phyloP scores from a whole-genome alignment of 2,113 vertebrate species.

The Eclectus roratus region DNA sequence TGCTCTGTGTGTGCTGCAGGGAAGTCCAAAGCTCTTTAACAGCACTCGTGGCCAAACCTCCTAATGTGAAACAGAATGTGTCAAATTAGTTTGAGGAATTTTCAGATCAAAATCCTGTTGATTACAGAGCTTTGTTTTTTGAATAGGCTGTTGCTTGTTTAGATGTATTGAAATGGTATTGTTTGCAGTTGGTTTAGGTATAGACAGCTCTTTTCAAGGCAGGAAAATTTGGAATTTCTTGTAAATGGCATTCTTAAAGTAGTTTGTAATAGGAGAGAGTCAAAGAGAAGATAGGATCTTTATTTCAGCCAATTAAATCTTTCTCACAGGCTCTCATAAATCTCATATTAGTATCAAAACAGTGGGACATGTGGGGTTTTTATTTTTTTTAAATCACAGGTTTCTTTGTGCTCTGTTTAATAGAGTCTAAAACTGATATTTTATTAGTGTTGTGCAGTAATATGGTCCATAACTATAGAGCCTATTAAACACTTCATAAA shows the following conservation, averaged over 20 bases:
- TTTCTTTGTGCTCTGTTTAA: constrained; percentile 1
- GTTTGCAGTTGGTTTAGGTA: background rate
- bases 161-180: background rate
- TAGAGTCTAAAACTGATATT: background rate
- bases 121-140: background rate
- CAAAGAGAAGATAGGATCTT: background rate
- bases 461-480: constrained; percentile 1
- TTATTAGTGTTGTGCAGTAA: constrained; percentile 40
- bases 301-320: background rate
- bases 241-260: background rate
- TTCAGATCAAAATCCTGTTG: background rate
- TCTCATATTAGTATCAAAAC: background rate
- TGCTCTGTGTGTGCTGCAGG: accelerated
- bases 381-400: background rate
- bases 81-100: background rate
- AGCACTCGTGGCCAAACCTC: background rate
- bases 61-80: background rate
- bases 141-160: background rate
- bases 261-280: background rate
- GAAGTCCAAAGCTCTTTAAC: background rate
- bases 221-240: background rate
- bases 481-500: constrained; percentile 59
- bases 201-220: background rate
- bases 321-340: background rate
- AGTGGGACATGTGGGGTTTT: background rate